phyloP scores from a whole-genome alignment of 2,113 vertebrate genomes.

The Xiphophorus hellerii region DNA sequence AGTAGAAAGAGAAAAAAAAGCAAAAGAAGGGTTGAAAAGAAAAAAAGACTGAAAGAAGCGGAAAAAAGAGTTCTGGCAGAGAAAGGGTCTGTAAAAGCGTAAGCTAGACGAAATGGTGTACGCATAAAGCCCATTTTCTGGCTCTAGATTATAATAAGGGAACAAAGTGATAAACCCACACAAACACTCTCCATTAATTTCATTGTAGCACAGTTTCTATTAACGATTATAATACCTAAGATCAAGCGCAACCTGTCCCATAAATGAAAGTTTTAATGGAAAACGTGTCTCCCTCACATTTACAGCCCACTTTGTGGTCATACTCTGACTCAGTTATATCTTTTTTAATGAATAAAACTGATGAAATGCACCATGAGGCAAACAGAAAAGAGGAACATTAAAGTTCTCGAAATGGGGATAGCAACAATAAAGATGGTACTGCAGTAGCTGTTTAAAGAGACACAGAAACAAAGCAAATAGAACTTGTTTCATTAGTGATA shows the following conservation, averaged over 20 bases:
- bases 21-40: not conserved
- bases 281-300: constrained; percentile 9
- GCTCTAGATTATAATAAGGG: constrained; percentile 52
- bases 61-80: not conserved
- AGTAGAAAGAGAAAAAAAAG: not conserved
- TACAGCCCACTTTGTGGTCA: constrained; percentile 20
- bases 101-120: constrained; percentile 39
- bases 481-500: constrained; percentile 5
- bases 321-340: constrained; percentile 37
- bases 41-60: not conserved
- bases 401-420: constrained; percentile 18
- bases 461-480: constrained; percentile 1
- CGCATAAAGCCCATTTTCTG: constrained; percentile 33
- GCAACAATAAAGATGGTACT: constrained; percentile 18
- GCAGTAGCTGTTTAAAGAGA: constrained; percentile 12
- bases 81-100: constrained; percentile 28
- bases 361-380: constrained; percentile 25
- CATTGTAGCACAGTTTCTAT: constrained; percentile 24
- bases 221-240: constrained; percentile 3
- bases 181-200: constrained; percentile 28
- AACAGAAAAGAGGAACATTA: not conserved
- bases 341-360: constrained; percentile 16
- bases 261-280: constrained; percentile 27
- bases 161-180: constrained; percentile 23
- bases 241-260: constrained; percentile 9